phyloP scores from a whole-genome alignment of 2,797 vertebrate species.

The Sebastes miniatus region DNA sequence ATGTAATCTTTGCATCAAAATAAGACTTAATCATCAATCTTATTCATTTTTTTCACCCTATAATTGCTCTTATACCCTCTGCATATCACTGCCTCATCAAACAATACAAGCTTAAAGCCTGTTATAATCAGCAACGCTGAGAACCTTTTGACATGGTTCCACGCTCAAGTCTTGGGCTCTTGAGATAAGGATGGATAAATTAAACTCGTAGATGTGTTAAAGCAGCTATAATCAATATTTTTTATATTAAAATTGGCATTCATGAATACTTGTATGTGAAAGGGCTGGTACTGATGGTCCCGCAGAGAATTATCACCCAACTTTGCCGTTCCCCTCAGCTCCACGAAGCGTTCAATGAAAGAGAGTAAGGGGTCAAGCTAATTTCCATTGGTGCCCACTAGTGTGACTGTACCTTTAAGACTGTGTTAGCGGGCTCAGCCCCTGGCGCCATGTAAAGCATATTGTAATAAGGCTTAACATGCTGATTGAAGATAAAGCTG shows the following conservation, averaged over 20 bases:
- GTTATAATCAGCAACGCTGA: conserved; percentile 39
- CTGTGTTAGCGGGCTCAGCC: conserved; percentile 27
- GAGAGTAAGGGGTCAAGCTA: neutral
- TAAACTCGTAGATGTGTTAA: neutral
- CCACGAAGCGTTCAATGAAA: no score
- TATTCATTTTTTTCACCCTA: conserved; percentile 27
- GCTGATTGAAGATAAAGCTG: conserved; percentile 76
- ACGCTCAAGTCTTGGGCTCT: neutral
- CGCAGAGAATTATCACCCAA: neutral
- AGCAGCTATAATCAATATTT: neutral
- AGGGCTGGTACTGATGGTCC: neutral
- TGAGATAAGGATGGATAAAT: neutral
- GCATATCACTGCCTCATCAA: conserved; percentile 57
- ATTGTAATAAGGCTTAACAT: conserved; percentile 72
- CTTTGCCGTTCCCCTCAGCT: neutral
- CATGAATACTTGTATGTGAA: neutral
- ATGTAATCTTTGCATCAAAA: no score
- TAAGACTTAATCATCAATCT: no score
- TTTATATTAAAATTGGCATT: neutral
- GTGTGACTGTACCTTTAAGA: conserved; percentile 55
- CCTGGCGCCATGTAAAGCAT: conserved; percentile 73
- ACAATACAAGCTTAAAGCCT: conserved; percentile 42
- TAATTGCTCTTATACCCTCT: conserved; percentile 42
- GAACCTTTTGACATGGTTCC: conserved; percentile 16
- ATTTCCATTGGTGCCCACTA: neutral